Conservation (phyloP, 2,797 vertebrate species). For the Lerista edwardsae region DNA sequence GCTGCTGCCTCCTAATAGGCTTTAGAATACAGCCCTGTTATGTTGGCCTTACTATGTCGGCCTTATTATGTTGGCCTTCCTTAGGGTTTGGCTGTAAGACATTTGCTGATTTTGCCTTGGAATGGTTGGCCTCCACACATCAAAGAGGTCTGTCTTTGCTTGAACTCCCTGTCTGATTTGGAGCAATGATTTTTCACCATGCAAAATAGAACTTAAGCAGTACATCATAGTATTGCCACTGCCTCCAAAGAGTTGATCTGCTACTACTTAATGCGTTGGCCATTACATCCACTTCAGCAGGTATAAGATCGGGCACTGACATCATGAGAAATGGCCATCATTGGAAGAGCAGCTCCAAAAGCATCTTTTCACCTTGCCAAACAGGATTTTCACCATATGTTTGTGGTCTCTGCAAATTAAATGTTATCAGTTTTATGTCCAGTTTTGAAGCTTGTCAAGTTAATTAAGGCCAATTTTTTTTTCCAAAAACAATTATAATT, state of each 20-base stretch:
- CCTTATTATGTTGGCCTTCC: no score
- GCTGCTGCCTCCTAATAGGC: no score
- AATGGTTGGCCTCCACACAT: neutral
- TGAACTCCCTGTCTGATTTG: neutral
- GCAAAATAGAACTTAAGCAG: no score
- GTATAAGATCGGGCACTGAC: rapidly evolving
- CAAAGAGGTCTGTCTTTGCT: neutral
- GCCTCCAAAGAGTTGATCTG: neutral
- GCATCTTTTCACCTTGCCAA: neutral
- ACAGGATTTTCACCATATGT: neutral
- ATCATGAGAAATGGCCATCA: rapidly evolving
- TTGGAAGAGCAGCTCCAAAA: slow-evolving; percentile 7
- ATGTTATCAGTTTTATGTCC: neutral
- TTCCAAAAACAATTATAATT: no score
- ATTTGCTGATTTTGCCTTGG: no score
- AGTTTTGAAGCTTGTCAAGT: slow-evolving; percentile 1
- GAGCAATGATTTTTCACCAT: slow-evolving; percentile 17
- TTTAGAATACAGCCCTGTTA: no score
- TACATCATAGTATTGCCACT: no score
- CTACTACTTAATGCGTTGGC: neutral
- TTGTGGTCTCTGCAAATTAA: neutral
- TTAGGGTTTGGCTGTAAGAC: no score
- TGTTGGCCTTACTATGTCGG: no score
- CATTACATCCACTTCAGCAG: neutral
- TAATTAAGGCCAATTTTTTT: no score